phyloP scores from a whole-genome alignment of 2,113 vertebrate genomes.

The Nestor notabilis region DNA sequence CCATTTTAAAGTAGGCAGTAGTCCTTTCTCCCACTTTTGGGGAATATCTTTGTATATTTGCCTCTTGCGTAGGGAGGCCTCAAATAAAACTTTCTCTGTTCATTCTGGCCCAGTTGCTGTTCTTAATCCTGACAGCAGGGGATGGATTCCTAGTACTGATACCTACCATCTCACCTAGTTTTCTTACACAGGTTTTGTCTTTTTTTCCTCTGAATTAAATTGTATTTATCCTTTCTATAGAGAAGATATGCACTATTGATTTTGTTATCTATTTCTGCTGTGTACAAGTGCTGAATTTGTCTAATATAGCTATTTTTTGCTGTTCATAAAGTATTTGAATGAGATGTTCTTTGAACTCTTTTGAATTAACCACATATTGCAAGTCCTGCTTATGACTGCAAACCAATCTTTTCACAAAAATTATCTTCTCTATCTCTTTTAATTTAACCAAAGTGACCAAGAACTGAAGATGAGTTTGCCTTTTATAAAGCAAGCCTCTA shows the following conservation, averaged over 20 bases:
- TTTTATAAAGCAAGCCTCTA: background rate
- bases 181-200: background rate
- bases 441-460: background rate
- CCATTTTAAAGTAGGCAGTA: background rate
- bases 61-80: background rate
- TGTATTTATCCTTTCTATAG: background rate
- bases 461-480: background rate
- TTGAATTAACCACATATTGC: background rate
- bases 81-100: background rate
- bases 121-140: background rate
- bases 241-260: background rate
- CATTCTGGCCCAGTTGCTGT: background rate
- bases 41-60: background rate
- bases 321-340: background rate
- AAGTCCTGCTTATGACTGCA: background rate
- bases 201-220: background rate
- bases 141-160: background rate
- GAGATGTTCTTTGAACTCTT: background rate
- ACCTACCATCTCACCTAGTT: background rate
- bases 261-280: background rate
- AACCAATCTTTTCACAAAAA: background rate
- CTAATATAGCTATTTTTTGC: background rate
- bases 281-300: background rate
- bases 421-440: background rate
- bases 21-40: background rate